Conservation (phyloP, 1,140 invertebrate species). For the Drosophila repleta region DNA sequence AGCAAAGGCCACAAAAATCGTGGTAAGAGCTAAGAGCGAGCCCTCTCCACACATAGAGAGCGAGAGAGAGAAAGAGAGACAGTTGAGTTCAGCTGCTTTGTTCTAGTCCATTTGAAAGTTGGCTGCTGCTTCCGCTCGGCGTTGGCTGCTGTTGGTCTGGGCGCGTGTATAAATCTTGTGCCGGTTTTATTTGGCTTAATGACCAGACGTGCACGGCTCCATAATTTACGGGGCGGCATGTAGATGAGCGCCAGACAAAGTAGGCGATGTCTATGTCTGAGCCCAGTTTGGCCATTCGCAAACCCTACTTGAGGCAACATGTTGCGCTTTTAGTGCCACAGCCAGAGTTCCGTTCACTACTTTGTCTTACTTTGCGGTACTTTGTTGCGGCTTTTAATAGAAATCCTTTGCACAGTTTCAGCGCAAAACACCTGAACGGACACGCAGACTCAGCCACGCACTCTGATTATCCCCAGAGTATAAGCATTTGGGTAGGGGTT, state of each 20-base stretch:
- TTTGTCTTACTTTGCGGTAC: conserved; percentile 81
- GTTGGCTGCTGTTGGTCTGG: conserved; percentile 10
- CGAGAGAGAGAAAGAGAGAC: neutral
- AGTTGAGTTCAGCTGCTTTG: conserved; percentile 16
- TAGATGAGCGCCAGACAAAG: conserved; percentile 78
- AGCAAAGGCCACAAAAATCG: conserved; percentile 58
- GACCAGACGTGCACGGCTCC: conserved; percentile 82
- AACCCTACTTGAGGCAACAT: conserved; percentile 75
- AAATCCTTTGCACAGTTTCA: conserved; percentile 68
- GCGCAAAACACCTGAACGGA: conserved; percentile 51
- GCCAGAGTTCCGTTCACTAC: conserved; percentile 42
- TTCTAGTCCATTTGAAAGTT: conserved; percentile 54
- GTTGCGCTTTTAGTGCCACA: conserved; percentile 74
- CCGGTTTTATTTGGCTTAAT: conserved; percentile 84
- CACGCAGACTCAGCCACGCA: conserved; percentile 39
- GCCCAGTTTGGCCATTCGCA: conserved; percentile 37
- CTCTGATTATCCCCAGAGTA: conserved; percentile 59
- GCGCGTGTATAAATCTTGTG: conserved; percentile 81
- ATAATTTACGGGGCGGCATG: conserved; percentile 79
- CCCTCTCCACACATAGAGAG: neutral
- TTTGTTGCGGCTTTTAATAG: conserved; percentile 80
- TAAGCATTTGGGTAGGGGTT: too few relatives aligned
- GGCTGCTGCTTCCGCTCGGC: conserved; percentile 2
- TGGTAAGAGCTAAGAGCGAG: neutral
- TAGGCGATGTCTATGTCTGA: conserved; percentile 67